phyloP scores from a whole-genome alignment of 2,797 vertebrate species.

The Heteromormyrus szaboi region DNA sequence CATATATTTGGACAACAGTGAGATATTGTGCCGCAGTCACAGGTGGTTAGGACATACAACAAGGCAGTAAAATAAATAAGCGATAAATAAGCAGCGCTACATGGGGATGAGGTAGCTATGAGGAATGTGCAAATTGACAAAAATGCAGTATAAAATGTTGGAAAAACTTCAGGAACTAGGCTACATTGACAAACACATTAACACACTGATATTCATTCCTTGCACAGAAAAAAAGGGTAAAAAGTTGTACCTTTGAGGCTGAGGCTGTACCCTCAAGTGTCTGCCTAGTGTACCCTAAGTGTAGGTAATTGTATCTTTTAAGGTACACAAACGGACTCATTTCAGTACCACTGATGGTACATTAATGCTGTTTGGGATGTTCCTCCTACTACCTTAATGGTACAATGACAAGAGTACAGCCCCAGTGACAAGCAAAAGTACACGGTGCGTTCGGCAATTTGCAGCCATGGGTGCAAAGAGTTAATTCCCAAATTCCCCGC shows the following conservation, averaged over 20 bases:
- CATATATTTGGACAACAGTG: background rate
- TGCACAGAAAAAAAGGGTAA: background rate
- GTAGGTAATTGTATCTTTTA: background rate
- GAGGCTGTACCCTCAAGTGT: background rate
- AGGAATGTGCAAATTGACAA: background rate
- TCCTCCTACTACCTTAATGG: background rate
- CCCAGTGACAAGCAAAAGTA: background rate
- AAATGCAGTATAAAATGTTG: background rate
- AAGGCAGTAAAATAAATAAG: background rate
- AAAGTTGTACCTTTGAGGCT: background rate
- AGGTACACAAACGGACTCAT: background rate
- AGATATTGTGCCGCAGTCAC: background rate
- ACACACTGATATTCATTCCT: background rate
- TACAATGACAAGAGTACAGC: background rate
- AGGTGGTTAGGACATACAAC: background rate
- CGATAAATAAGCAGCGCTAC: background rate
- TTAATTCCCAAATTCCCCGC: constrained; percentile 59
- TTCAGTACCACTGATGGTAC: background rate
- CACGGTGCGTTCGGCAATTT: background rate
- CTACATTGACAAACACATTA: background rate
- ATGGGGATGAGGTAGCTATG: background rate
- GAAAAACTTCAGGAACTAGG: background rate
- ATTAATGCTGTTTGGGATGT: background rate
- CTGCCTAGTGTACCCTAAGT: background rate
- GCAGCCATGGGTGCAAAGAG: constrained; percentile 25